Percentiles rank a stretch among this genome's conserved stretches.
Conservation (phyloP, 2,888 invertebrate species). For the Keiferia lycopersicella region DNA sequence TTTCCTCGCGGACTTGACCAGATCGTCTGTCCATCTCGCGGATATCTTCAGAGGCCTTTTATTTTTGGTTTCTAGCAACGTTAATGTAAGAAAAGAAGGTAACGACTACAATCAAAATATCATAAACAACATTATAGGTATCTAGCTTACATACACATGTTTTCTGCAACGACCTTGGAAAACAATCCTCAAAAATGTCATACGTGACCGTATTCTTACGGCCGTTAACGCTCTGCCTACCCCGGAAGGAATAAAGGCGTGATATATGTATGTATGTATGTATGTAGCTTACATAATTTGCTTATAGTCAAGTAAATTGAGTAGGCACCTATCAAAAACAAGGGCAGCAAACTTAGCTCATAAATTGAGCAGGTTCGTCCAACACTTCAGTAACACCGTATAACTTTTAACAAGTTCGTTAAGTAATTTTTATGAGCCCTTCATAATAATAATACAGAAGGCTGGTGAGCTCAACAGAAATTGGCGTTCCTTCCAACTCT, state of each 20-base stretch:
- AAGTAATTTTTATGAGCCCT: conserved; percentile 39
- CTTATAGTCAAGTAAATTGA: neutral
- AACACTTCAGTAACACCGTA: conserved; percentile 35
- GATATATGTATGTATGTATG: no score
- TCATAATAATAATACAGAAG: conserved; percentile 18
- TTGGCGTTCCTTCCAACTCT: neutral
- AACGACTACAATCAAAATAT: no score
- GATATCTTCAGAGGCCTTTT: neutral
- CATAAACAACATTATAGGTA: no score
- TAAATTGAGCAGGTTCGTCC: conserved; percentile 36
- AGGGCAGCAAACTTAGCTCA: conserved; percentile 32
- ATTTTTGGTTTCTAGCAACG: no score
- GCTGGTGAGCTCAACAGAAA: neutral
- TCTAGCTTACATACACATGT: no score
- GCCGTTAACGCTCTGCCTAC: no score
- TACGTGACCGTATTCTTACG: no score
- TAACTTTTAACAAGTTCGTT: conserved; percentile 36
- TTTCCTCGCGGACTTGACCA: no score
- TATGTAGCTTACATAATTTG: neutral
- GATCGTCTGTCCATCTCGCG: neutral
- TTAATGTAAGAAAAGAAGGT: no score
- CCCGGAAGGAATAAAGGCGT: no score
- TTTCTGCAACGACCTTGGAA: no score
- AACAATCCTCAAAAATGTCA: no score
- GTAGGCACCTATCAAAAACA: conserved; percentile 16